A percentile compares a stretch with the other conserved stretches of the same genome.
phyloP scores from a whole-genome alignment of 2,888 invertebrate genomes.

The Mellilla xanthometata region DNA sequence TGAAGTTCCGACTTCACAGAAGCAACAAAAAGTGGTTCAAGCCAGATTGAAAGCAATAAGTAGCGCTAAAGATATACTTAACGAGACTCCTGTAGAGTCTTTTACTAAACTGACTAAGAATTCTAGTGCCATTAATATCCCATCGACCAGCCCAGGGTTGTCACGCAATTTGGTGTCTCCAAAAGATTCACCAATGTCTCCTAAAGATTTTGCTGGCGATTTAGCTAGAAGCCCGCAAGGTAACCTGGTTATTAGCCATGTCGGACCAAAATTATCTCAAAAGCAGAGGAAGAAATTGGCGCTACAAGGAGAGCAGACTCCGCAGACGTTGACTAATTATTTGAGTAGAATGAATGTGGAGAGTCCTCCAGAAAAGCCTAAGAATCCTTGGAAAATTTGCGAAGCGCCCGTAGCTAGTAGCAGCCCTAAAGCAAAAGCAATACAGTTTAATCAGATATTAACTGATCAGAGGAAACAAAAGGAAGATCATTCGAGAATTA shows the following conservation, averaged over 20 bases:
- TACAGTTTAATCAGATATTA: conserved; percentile 83
- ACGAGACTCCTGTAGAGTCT: conserved; percentile 58
- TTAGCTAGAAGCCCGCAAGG: conserved; percentile 56
- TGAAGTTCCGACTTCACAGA: conserved; percentile 68
- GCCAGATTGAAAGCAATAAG: conserved; percentile 72
- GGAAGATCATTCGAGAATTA: conserved; percentile 87
- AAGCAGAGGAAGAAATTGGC: conserved; percentile 85
- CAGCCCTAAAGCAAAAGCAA: conserved; percentile 64
- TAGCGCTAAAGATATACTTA: conserved; percentile 63
- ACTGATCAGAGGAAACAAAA: conserved; percentile 88
- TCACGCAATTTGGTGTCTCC: conserved; percentile 64
- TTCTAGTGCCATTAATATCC: conserved; percentile 46
- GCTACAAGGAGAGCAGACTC: conserved; percentile 59
- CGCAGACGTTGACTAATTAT: conserved; percentile 55
- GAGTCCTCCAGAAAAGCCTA: conserved; percentile 69
- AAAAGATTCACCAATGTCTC: conserved; percentile 47
- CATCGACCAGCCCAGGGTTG: conserved; percentile 38
- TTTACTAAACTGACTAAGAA: conserved; percentile 67
- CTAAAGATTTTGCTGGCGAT: conserved; percentile 31
- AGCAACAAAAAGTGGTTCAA: conserved; percentile 74
- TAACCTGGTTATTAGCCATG: conserved; percentile 62
- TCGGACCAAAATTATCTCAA: conserved; percentile 84
- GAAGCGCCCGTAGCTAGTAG: conserved; percentile 55
- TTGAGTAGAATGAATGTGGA: conserved; percentile 49
- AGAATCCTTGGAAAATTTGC: conserved; percentile 73